phyloP scores from a whole-genome alignment of 1,140 invertebrate species.

The Macrosteles quadrilineatus region DNA sequence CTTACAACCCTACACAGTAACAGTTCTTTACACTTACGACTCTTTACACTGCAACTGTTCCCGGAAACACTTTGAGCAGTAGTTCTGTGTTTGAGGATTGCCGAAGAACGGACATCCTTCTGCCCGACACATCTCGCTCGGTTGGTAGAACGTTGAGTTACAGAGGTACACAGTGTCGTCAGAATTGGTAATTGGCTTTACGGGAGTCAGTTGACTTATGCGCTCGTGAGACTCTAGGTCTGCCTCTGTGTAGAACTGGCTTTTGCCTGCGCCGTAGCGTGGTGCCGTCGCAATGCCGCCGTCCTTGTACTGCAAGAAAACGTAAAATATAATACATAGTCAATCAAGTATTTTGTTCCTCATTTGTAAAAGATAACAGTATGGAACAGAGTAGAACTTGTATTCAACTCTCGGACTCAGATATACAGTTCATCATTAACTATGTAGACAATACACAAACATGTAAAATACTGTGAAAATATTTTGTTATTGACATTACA shows the following conservation, averaged over 20 bases:
- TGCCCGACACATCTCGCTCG: constrained; percentile 44
- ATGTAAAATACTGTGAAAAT: no score
- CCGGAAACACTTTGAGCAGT: constrained; percentile 56
- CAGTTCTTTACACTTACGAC: neutral
- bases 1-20: no score
- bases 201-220: constrained; percentile 56
- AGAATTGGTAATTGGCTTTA: constrained; percentile 52
- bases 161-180: constrained; percentile 69
- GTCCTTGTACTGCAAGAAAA: neutral
- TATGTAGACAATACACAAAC: no score
- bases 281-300: constrained; percentile 49
- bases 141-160: constrained; percentile 69
- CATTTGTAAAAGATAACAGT: no score
- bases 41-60: constrained; percentile 29
- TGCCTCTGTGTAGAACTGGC: constrained; percentile 73
- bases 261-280: constrained; percentile 71
- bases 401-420: no score
- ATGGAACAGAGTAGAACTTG: no score
- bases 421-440: no score
- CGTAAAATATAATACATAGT: neutral
- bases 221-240: constrained; percentile 59
- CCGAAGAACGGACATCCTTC: constrained; percentile 55
- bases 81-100: constrained; percentile 49
- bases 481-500: no score
- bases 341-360: no score